phyloP scores from a whole-genome alignment of 2,113 vertebrate species.

The Isichthys henryi region DNA sequence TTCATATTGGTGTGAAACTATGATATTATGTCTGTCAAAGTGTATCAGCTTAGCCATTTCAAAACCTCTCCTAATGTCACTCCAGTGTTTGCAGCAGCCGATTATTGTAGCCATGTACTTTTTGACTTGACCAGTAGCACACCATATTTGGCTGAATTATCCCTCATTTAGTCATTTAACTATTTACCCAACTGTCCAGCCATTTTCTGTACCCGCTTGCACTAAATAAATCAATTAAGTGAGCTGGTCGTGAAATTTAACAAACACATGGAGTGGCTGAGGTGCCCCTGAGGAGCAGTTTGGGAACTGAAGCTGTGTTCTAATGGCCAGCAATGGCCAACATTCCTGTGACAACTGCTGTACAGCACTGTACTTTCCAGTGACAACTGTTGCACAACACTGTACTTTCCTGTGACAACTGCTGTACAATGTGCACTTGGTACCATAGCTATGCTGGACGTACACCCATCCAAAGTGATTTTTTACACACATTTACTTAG shows the following conservation, averaged over 20 bases:
- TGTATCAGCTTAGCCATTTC: neutral
- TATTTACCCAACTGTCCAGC: neutral
- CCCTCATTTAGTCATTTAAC: neutral
- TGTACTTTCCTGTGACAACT: neutral
- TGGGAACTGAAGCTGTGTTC: neutral
- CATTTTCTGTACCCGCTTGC: neutral
- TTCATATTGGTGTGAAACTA: neutral
- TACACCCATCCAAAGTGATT: neutral
- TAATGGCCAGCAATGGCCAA: neutral
- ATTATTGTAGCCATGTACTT: neutral
- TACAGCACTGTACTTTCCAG: neutral
- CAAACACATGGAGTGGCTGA: neutral
- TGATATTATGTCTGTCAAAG: neutral
- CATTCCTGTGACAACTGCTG: neutral
- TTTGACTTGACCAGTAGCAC: neutral
- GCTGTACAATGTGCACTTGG: neutral
- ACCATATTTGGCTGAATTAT: neutral
- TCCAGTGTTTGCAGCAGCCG: neutral
- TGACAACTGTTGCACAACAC: neutral
- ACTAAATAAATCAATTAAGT: neutral
- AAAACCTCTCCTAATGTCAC: neutral
- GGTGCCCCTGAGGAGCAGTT: neutral
- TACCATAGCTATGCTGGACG: neutral
- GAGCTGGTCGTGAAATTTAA: neutral
- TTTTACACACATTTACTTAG: neutral